Evolutionary conservation across 2,113 vertebrate genomes (phyloP).

Genomic region (Sterna hirundo): DNA sequence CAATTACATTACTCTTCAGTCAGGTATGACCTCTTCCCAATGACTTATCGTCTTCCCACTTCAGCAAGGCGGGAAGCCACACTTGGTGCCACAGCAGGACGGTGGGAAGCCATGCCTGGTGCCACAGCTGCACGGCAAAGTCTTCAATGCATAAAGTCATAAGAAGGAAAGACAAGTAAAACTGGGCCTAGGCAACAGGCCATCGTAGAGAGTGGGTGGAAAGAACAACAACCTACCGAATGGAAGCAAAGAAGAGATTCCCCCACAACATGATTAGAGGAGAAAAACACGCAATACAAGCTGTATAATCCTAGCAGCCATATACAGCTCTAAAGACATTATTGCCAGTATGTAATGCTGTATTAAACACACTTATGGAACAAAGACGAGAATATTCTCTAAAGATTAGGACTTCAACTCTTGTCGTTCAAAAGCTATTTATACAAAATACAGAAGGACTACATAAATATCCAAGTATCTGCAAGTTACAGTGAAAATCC

Average conservation of each 20-base stretch:
- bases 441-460: neutral
- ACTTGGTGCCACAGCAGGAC: neutral
- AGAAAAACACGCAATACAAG: neutral
- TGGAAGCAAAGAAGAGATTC: neutral
- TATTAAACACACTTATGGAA: neutral
- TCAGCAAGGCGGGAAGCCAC: rapidly evolving
- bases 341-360: neutral
- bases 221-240: neutral
- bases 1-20: neutral
- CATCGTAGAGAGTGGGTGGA: neutral
- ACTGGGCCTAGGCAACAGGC: neutral
- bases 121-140: neutral
- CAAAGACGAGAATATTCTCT: neutral
- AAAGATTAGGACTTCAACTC: neutral
- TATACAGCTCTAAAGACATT: neutral
- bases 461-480: neutral
- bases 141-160: neutral
- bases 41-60: neutral
- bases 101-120: neutral
- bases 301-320: neutral
- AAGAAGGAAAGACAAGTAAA: neutral
- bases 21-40: neutral
- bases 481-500: neutral
- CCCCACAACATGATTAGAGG: neutral
- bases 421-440: neutral